Conservation (phyloP, 2,888 invertebrate species). For the Pollenia labialis region DNA sequence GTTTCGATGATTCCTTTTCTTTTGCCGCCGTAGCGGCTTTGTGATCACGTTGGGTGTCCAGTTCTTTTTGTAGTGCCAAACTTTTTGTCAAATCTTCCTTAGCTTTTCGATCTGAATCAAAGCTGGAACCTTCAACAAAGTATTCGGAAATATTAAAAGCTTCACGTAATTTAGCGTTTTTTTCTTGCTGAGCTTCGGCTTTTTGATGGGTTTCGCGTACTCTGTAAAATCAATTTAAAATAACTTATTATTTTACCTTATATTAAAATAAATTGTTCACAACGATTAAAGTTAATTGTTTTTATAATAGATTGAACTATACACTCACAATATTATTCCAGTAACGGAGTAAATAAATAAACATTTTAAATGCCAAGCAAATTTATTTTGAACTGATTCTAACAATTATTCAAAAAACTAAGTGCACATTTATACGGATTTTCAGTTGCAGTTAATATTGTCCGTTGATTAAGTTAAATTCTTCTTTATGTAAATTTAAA, state of each 20-base stretch:
- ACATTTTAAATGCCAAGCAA: no score
- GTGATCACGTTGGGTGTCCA: conserved; percentile 84
- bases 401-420: no score
- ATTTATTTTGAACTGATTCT: no score
- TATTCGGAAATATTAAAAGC: conserved; percentile 97
- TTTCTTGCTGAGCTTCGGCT: conserved; percentile 97
- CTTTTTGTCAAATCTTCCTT: conserved; percentile 85
- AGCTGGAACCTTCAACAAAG: conserved; percentile 96
- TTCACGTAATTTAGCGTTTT: conserved; percentile 95
- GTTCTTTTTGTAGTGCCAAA: conserved; percentile 84
- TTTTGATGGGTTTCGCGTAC: conserved; percentile 98
- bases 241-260: neutral
- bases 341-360: no score
- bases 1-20: conserved; percentile 83
- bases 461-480: no score
- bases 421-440: no score
- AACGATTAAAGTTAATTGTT: no score
- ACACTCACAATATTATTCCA: no score
- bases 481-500: no score
- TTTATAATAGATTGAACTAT: no score
- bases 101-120: conserved; percentile 90
- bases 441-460: no score
- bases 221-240: conserved; percentile 84
- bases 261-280: neutral
- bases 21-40: conserved; percentile 77